Conservation (phyloP, 1,140 invertebrate species). For the Anoplolepis gracilipes region DNA sequence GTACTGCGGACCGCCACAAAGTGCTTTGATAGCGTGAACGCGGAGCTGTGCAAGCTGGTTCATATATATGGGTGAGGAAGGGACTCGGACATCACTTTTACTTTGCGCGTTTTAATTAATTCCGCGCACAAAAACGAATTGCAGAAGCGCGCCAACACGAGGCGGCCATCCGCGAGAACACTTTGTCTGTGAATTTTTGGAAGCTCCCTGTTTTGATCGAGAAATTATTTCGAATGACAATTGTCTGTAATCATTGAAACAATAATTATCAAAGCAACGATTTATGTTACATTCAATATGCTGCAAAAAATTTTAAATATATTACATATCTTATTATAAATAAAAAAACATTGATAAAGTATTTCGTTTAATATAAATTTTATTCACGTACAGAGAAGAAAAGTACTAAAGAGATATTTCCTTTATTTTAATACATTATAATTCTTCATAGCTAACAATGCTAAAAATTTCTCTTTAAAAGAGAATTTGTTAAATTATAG, state of each 20-base stretch:
- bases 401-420: not conserved
- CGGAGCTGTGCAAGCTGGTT: conserved; percentile 1
- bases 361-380: conserved; percentile 1
- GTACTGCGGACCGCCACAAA: conserved; percentile 45
- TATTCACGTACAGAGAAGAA: not conserved
- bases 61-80: conserved; percentile 25
- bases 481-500: not conserved
- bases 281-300: not conserved
- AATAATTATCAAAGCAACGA: not conserved
- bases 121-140: conserved; percentile 31
- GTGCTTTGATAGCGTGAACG: conserved; percentile 52
- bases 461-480: not conserved
- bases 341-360: not conserved
- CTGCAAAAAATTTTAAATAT: not conserved
- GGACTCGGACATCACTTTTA: conserved; percentile 21
- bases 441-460: not conserved
- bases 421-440: not conserved
- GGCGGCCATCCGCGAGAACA: not conserved
- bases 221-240: not conserved
- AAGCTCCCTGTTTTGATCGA: not conserved
- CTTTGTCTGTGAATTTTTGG: not conserved
- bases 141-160: not conserved
- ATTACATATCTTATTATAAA: not conserved
- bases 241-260: not conserved
- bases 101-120: conserved; percentile 63